Percentiles rank a stretch among this genome's conserved stretches.
Conservation (phyloP, 2,797 vertebrate species). For the Melanogrammus aeglefinus region DNA sequence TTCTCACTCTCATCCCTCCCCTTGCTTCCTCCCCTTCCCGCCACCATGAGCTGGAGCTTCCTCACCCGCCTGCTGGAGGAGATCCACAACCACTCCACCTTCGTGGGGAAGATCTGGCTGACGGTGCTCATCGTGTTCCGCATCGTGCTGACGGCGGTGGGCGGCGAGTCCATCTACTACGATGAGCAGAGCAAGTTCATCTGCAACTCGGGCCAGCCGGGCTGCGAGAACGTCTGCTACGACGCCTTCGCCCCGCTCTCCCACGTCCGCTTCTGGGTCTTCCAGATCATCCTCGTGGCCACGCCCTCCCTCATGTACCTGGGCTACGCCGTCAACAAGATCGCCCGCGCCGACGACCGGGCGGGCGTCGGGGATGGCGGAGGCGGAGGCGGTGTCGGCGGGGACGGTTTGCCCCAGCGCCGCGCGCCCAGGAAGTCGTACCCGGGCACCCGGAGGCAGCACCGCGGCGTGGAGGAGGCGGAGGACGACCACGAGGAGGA, state of each 20-base stretch:
- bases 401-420: conserved; percentile 58
- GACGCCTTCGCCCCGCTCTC: conserved; percentile 92
- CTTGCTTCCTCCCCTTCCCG: not conserved
- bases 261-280: conserved; percentile 94
- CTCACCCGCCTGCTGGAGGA: conserved; percentile 93
- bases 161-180: conserved; percentile 94
- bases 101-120: conserved; percentile 96
- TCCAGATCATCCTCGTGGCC: conserved; percentile 91
- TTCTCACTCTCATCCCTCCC: not conserved
- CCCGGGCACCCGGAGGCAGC: conserved; percentile 66
- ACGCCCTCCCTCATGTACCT: conserved; percentile 90
- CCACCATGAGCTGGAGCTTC: conserved; percentile 96
- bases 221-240: conserved; percentile 95
- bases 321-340: conserved; percentile 90
- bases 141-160: conserved; percentile 90
- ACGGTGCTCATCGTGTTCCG: conserved; percentile 90
- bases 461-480: conserved; percentile 67
- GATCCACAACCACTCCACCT: conserved; percentile 96
- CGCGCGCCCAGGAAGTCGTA: conserved; percentile 57
- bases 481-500: conserved; percentile 78
- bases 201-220: conserved; percentile 91
- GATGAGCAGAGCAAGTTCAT: conserved; percentile 95
- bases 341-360: conserved; percentile 74
- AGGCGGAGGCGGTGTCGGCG: conserved; percentile 43
- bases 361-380: conserved; percentile 53